phyloP scores from a whole-genome alignment of 2,888 invertebrate genomes.

The Phalangium opilio region DNA sequence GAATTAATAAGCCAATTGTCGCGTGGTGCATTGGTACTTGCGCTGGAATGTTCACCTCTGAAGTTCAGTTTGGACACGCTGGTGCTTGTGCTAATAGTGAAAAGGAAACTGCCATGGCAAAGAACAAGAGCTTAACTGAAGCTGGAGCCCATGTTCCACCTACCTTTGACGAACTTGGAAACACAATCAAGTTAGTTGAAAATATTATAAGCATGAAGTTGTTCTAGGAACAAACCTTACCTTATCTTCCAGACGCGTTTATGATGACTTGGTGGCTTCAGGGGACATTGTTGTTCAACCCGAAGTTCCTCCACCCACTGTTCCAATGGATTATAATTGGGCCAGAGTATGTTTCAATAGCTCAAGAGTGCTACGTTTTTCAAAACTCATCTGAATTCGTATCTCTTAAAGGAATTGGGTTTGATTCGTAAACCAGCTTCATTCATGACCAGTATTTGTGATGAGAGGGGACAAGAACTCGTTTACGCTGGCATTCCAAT shows the following conservation, averaged over 20 bases:
- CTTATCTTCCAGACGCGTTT: slow-evolving; percentile 30
- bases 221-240: too few species aligned
- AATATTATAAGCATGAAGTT: too few species aligned
- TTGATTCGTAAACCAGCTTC: slow-evolving; percentile 96
- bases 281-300: slow-evolving; percentile 72
- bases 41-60: slow-evolving; percentile 61
- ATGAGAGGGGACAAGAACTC: slow-evolving; percentile 93
- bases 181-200: slow-evolving; percentile 44
- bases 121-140: slow-evolving; percentile 65
- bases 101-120: slow-evolving; percentile 78
- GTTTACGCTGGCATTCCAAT: slow-evolving; percentile 86
- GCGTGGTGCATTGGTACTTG: slow-evolving; percentile 96
- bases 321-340: slow-evolving; percentile 99
- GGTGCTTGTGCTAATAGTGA: slow-evolving; percentile 94
- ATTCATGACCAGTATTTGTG: slow-evolving; percentile 98
- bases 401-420: slow-evolving; percentile 60
- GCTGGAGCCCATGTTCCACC: slow-evolving; percentile 82
- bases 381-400: background rate
- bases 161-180: slow-evolving; percentile 82
- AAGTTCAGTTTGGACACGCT: slow-evolving; percentile 97
- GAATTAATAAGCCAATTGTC: slow-evolving; percentile 81
- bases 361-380: too few species aligned
- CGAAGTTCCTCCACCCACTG: slow-evolving; percentile 93
- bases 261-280: slow-evolving; percentile 51
- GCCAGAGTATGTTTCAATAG: slow-evolving; percentile 48